phyloP scores from a whole-genome alignment of 2,888 invertebrate genomes.

The Yponomeuta sedellus region DNA sequence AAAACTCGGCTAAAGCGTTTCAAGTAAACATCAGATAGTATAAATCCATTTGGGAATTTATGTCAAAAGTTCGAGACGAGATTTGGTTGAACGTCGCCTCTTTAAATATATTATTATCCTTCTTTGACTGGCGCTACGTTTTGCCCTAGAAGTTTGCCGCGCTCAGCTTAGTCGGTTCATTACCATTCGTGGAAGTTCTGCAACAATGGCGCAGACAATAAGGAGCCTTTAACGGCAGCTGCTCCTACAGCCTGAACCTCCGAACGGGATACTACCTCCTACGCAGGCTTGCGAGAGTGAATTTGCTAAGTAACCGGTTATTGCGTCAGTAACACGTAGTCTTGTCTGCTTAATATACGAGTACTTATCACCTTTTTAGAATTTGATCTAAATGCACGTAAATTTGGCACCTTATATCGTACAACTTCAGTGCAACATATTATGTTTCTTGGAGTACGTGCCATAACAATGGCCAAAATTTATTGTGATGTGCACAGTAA shows the following conservation, averaged over 20 bases:
- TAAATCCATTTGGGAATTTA: slow-evolving; percentile 8
- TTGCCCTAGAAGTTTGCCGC: not conserved
- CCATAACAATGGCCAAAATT: slow-evolving; percentile 44
- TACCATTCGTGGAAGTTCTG: slow-evolving; percentile 8
- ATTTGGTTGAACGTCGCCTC: not conserved
- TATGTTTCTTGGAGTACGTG: slow-evolving; percentile 30
- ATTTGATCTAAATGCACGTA: not conserved
- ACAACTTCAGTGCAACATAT: not conserved
- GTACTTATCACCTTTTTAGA: not conserved
- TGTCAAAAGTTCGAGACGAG: slow-evolving; percentile 6
- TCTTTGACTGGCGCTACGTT: not conserved
- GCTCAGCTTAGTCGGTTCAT: slow-evolving; percentile 4
- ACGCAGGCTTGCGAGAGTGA: slow-evolving; percentile 41
- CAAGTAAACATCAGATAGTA: not conserved
- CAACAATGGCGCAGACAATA: slow-evolving; percentile 8
- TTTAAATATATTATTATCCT: slow-evolving; percentile 2
- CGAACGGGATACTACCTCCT: slow-evolving; percentile 26
- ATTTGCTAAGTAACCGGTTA: slow-evolving; percentile 26
- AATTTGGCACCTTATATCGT: not conserved
- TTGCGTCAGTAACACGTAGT: slow-evolving; percentile 35
- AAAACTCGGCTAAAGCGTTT: not conserved
- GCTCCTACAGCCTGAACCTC: not conserved
- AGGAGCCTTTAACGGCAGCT: slow-evolving; percentile 6
- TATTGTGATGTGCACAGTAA: slow-evolving; percentile 40
- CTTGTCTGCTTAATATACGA: slow-evolving; percentile 19